phyloP scores from a whole-genome alignment of 2,888 invertebrate genomes.

The Griposia aprilina region DNA sequence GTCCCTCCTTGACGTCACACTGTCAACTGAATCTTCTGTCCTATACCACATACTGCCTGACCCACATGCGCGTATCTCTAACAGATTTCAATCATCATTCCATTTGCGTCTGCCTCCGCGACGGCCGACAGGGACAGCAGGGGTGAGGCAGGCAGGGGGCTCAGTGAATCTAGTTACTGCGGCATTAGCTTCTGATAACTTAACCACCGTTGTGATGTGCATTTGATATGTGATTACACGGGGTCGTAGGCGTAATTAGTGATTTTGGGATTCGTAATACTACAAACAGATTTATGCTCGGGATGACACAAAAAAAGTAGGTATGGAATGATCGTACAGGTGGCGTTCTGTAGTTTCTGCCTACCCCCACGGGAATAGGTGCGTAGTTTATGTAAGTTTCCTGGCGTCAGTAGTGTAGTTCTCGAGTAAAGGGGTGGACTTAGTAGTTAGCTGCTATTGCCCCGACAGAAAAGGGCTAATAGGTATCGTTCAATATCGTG shows the following conservation, averaged over 20 bases:
- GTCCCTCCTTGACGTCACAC: not conserved
- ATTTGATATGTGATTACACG: not conserved
- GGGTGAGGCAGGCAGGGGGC: not conserved
- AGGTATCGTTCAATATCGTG: not conserved
- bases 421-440: not conserved
- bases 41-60: not conserved
- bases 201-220: slow-evolving; percentile 10
- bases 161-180: slow-evolving; percentile 15
- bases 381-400: not conserved
- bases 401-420: not conserved
- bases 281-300: not conserved
- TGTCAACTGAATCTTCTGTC: not conserved
- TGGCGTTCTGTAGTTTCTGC: not conserved
- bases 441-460: not conserved
- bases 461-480: not conserved
- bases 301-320: not conserved
- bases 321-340: not conserved
- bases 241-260: not conserved
- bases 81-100: slow-evolving; percentile 52
- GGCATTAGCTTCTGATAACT: slow-evolving; percentile 28
- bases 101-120: slow-evolving; percentile 18
- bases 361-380: not conserved
- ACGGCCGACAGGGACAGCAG: not conserved
- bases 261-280: not conserved
- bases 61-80: slow-evolving; percentile 24